Evolutionary conservation across 53 echinoderm and acorn worm species (phyloP).

Genomic region (Echinometra lucunter): DNA sequence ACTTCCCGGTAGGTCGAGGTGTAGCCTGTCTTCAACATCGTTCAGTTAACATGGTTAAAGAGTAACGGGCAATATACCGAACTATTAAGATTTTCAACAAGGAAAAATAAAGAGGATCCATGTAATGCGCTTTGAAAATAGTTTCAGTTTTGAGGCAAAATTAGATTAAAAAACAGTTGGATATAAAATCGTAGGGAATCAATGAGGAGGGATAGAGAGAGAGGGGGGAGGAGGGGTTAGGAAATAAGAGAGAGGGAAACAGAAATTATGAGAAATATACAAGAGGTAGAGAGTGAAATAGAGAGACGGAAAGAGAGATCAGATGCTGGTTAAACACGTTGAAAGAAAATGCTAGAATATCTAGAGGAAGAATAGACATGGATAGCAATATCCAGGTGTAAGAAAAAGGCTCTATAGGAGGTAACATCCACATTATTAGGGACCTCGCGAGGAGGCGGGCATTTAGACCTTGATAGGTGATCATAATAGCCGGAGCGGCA

Average conservation of each 20-base stretch:
- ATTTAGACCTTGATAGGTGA: background rate
- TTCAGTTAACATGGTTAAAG: no score
- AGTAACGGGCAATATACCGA: no score
- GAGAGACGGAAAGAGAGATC: no score
- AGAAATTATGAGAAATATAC: no score
- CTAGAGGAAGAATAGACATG: background rate
- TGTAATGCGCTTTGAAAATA: background rate
- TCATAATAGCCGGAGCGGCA: background rate
- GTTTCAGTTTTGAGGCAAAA: background rate
- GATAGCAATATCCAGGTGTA: background rate
- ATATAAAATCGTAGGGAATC: background rate
- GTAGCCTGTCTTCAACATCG: no score
- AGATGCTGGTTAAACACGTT: no score
- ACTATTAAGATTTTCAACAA: background rate
- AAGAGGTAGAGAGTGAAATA: no score
- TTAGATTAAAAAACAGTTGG: background rate
- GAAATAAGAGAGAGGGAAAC: no score
- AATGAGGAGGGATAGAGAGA: background rate
- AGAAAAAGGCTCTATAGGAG: background rate
- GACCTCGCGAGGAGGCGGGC: background rate
- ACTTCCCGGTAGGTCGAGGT: background rate
- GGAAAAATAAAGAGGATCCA: background rate
- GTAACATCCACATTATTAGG: background rate
- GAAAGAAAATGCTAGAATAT: background rate
- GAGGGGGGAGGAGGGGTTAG: no score